A percentile compares a stretch with the other conserved stretches of the same genome.
These are phyloP conservation scores for Umimayanthus chanpuru DNA, from an alignment of 92 coral and sea anemone species.

Conservation along the genomic window DNA sequence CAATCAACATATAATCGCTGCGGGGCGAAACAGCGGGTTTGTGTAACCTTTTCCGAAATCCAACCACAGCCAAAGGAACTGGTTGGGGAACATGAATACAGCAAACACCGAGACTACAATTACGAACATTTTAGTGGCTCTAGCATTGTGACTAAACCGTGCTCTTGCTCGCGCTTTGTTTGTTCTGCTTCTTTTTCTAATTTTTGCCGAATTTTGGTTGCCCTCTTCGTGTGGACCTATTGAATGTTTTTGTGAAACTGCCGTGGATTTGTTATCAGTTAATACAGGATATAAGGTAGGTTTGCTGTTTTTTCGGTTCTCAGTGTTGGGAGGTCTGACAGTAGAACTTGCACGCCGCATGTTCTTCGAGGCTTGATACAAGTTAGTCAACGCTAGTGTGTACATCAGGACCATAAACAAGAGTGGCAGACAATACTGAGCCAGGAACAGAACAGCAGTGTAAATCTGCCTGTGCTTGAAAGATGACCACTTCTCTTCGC, in stretches of 20 bases:
- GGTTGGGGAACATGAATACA: slow-evolving; percentile 46
- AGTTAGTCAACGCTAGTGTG: slow-evolving; percentile 49
- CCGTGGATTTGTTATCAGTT: too few species aligned
- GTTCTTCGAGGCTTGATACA: slow-evolving; percentile 16
- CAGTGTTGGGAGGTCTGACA: not conserved
- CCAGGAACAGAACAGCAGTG: slow-evolving; percentile 64
- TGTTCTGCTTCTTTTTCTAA: not conserved
- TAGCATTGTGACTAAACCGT: slow-evolving; percentile 40
- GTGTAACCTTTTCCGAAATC: slow-evolving; percentile 31
- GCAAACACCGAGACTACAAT: slow-evolving; percentile 50
- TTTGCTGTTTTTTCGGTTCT: not conserved
- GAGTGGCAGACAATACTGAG: slow-evolving; percentile 72
- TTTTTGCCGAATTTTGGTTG: not conserved
- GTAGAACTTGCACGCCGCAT: not conserved
- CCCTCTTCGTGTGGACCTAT: not conserved
- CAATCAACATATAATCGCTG: slow-evolving; percentile 37
- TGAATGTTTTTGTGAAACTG: too few species aligned
- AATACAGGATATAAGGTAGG: not conserved
- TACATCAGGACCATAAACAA: slow-evolving; percentile 68
- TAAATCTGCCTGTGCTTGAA: slow-evolving; percentile 59
- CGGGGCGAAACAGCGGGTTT: slow-evolving; percentile 9
- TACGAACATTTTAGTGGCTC: slow-evolving; percentile 49
- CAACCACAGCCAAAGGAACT: slow-evolving; percentile 39
- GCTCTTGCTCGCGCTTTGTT: not conserved
- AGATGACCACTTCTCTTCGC: slow-evolving; percentile 72